A percentile compares a stretch with the other conserved stretches of the same genome.
Evolutionary conservation across 2,888 invertebrate genomes (phyloP).

Genomic region (Cheiracanthium punctorium): DNA sequence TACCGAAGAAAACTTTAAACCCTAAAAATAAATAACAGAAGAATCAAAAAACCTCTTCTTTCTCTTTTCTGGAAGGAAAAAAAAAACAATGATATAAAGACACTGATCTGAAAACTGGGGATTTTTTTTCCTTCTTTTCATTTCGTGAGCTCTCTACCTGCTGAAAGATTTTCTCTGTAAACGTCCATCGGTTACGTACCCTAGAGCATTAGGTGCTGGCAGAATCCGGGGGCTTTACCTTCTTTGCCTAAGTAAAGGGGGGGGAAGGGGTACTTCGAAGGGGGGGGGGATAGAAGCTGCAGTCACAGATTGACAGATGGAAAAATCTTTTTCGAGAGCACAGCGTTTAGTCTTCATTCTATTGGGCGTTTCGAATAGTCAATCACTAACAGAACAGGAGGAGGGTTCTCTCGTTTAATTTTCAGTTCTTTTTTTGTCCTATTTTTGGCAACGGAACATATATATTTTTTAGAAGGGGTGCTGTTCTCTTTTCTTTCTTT

Average conservation of each 20-base stretch:
- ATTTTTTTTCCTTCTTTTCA: slow-evolving; percentile 33
- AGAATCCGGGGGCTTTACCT: too few species aligned
- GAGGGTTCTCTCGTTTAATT: slow-evolving; percentile 34
- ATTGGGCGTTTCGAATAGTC: slow-evolving; percentile 57
- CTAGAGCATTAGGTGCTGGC: slow-evolving; percentile 54
- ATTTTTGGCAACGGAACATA: background rate
- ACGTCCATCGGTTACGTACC: slow-evolving; percentile 44
- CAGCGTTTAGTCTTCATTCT: slow-evolving; percentile 59
- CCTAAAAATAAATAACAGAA: slow-evolving; percentile 27
- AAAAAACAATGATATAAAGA: slow-evolving; percentile 8
- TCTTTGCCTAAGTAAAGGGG: too few species aligned
- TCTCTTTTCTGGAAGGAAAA: too few species aligned
- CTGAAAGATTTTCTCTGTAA: slow-evolving; percentile 64
- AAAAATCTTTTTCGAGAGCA: slow-evolving; percentile 41
- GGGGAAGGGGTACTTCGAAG: too few species aligned
- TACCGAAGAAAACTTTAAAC: background rate
- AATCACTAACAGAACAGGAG: slow-evolving; percentile 38
- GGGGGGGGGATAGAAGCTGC: background rate
- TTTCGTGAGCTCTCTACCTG: background rate
- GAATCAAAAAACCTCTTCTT: background rate
- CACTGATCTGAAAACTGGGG: background rate
- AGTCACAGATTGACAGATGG: slow-evolving; percentile 53
- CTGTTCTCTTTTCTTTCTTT: background rate
- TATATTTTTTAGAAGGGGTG: background rate
- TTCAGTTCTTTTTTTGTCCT: slow-evolving; percentile 19